A percentile compares a stretch with the other conserved stretches of the same genome.
Conservation (phyloP, 2,797 vertebrate species). For the Pteropus rufus region DNA sequence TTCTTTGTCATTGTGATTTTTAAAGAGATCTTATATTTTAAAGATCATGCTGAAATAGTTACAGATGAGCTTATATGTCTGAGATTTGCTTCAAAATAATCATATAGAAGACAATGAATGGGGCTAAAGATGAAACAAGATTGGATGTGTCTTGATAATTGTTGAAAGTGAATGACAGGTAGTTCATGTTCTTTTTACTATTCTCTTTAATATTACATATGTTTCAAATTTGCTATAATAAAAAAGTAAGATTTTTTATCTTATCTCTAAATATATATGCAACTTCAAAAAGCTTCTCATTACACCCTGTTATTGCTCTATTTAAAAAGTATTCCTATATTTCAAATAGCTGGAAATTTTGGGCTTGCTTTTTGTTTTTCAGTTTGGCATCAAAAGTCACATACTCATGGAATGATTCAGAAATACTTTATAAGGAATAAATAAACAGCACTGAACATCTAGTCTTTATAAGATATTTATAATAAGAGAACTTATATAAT, state of each 20-base stretch:
- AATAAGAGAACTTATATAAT: neutral
- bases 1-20: neutral
- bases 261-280: neutral
- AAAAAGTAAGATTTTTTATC: neutral
- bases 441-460: neutral
- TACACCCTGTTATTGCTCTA: neutral
- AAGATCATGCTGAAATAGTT: neutral
- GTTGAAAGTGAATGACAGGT: neutral
- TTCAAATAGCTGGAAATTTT: neutral
- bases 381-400: neutral
- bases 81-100: neutral
- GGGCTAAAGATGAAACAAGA: neutral
- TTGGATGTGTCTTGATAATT: neutral
- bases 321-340: neutral
- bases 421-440: neutral
- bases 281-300: neutral
- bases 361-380: neutral
- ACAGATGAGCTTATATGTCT: neutral
- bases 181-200: neutral
- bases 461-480: neutral
- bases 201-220: neutral
- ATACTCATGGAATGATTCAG: neutral
- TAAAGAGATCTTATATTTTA: neutral
- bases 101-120: neutral
- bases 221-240: neutral